Evolutionary conservation across 2,888 invertebrate genomes (phyloP).

Genomic region (Melanchra persicariae): DNA sequence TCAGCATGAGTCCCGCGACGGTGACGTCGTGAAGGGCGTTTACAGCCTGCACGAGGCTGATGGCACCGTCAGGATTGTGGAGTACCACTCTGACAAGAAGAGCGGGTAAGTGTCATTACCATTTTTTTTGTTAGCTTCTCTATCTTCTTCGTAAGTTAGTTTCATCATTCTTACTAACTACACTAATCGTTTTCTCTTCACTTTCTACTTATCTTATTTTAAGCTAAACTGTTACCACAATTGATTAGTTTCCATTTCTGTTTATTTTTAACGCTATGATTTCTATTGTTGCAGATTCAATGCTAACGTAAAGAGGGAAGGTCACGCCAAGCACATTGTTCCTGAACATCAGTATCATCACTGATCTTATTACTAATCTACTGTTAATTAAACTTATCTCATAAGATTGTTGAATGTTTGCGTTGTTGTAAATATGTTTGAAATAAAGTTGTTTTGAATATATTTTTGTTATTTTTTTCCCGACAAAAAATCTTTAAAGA

Average conservation of each 20-base stretch:
- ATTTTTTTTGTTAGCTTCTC: background rate
- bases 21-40: constrained; percentile 90
- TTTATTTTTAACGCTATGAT: background rate
- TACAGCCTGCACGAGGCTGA: constrained; percentile 88
- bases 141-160: too few species aligned
- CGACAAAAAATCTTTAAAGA: too few species aligned
- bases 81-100: constrained; percentile 84
- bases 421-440: background rate
- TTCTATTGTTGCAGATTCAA: constrained; percentile 50
- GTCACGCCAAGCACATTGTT: constrained; percentile 66
- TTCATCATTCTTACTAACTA: too few species aligned
- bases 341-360: constrained; percentile 63
- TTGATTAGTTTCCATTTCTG: too few species aligned
- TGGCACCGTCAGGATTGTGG: constrained; percentile 82
- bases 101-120: constrained; percentile 53
- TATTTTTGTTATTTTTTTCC: background rate
- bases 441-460: constrained; percentile 7
- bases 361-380: constrained; percentile 38
- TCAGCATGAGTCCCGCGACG: constrained; percentile 87
- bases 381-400: constrained; percentile 41
- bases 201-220: background rate
- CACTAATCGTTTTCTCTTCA: background rate
- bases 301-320: constrained; percentile 60
- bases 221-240: background rate
- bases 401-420: constrained; percentile 36